Conservation (phyloP, 2,888 invertebrate species). For the Diadromus collaris region DNA sequence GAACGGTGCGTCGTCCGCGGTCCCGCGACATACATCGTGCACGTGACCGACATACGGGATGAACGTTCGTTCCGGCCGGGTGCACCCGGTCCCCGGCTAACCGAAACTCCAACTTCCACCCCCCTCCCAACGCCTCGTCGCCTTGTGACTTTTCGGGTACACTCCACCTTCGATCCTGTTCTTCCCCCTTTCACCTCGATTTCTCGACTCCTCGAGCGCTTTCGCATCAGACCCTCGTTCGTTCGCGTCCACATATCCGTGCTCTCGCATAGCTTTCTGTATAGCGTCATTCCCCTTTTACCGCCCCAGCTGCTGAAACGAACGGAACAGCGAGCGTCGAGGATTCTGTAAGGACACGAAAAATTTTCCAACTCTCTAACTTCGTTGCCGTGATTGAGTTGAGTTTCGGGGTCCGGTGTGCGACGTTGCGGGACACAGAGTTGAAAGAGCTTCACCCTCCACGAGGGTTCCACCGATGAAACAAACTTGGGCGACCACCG, state of each 20-base stretch:
- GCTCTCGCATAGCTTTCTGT: constrained; percentile 9
- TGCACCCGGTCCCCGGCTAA: constrained; percentile 56
- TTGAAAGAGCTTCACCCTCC: constrained; percentile 1
- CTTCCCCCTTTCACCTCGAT: constrained; percentile 19
- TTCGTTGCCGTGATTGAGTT: constrained; percentile 62
- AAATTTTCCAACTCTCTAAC: constrained; percentile 61
- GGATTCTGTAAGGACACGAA: constrained; percentile 44
- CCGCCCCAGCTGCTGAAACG: constrained; percentile 32
- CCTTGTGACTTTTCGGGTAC: constrained; percentile 13
- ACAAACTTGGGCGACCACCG: constrained; percentile 56
- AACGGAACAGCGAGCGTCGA: constrained; percentile 16
- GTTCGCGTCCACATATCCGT: constrained; percentile 25
- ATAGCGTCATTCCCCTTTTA: not conserved
- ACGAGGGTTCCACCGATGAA: constrained; percentile 45
- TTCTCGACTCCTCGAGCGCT: constrained; percentile 28
- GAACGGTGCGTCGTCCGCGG: constrained; percentile 58
- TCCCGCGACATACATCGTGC: constrained; percentile 60
- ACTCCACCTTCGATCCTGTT: not conserved
- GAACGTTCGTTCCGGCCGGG: constrained; percentile 59
- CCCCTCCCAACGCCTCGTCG: not conserved
- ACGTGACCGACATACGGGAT: constrained; percentile 61
- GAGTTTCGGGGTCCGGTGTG: constrained; percentile 58
- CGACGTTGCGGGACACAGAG: constrained; percentile 51
- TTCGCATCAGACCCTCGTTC: constrained; percentile 40
- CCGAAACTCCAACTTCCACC: constrained; percentile 54